These are phyloP conservation scores for Brassicogethes aeneus DNA, from an alignment of 2,888 invertebrate genomes.

Conservation along the genomic window DNA sequence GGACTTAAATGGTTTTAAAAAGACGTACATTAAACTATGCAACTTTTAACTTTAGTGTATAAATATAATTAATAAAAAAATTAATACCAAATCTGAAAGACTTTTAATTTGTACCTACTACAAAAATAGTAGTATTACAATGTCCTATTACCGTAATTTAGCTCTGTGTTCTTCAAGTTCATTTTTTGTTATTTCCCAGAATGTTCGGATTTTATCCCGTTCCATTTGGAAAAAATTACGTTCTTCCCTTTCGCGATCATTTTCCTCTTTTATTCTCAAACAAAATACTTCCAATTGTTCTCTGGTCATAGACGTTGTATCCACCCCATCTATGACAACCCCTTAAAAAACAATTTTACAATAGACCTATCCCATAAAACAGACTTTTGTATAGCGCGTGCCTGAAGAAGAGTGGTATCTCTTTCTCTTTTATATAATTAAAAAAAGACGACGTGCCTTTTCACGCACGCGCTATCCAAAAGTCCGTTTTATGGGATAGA, in stretches of 20 bases:
- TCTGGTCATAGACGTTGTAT: constrained; percentile 85
- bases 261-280: constrained; percentile 75
- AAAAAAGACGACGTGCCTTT: too few relatives aligned
- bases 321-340: constrained; percentile 73
- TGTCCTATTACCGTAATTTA: constrained; percentile 44
- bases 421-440: too few relatives aligned
- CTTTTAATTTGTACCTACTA: too few relatives aligned
- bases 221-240: constrained; percentile 93
- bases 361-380: too few relatives aligned
- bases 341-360: constrained; percentile 7
- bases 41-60: too few relatives aligned
- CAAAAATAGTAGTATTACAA: neutral
- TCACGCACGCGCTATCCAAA: too few relatives aligned
- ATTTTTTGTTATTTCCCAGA: constrained; percentile 91
- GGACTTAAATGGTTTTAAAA: neutral
- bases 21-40: too few relatives aligned
- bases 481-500: too few relatives aligned
- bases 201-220: constrained; percentile 86
- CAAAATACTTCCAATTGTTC: constrained; percentile 89
- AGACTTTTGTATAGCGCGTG: too few relatives aligned
- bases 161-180: constrained; percentile 81
- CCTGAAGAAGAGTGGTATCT: too few relatives aligned
- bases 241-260: constrained; percentile 91
- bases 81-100: neutral
- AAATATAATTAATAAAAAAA: too few relatives aligned